Conservation (phyloP, 92 coral and sea anemone species). For the Ricordea florida region DNA sequence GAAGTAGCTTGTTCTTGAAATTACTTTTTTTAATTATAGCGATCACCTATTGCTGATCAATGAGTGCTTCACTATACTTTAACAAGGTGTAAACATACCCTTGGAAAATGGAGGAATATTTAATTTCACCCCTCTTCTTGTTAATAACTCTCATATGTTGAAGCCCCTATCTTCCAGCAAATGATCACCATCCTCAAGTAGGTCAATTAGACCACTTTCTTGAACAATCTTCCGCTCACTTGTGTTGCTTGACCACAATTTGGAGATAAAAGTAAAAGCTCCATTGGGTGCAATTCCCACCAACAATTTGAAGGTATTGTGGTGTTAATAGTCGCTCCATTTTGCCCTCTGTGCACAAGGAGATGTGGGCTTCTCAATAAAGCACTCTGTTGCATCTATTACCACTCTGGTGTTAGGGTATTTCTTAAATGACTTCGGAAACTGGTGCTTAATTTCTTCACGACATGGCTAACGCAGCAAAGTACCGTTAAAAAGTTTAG, state of each 20-base stretch:
- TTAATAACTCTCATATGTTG: neutral
- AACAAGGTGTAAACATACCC: too few relatives aligned
- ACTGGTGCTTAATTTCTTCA: slow-evolving; percentile 2
- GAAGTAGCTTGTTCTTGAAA: too few relatives aligned
- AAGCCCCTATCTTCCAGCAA: neutral
- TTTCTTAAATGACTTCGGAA: slow-evolving; percentile 37
- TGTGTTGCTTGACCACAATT: neutral
- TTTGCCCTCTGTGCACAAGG: neutral
- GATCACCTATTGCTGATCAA: too few relatives aligned
- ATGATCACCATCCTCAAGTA: neutral
- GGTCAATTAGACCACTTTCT: neutral
- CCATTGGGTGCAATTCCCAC: neutral
- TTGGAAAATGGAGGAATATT: neutral
- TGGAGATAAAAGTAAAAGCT: neutral
- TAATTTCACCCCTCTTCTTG: neutral
- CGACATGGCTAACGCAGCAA: slow-evolving; percentile 34
- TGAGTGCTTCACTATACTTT: too few relatives aligned
- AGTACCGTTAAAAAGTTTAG: slow-evolving; percentile 6
- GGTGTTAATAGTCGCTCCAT: neutral
- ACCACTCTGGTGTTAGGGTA: slow-evolving; percentile 59
- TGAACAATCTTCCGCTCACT: neutral
- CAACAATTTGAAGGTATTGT: neutral
- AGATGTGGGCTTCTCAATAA: neutral
- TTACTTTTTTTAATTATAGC: too few relatives aligned
- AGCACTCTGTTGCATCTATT: slow-evolving; percentile 18